Evolutionary conservation across 1,140 invertebrate genomes (phyloP).

Genomic region (Drosophila repleta): DNA sequence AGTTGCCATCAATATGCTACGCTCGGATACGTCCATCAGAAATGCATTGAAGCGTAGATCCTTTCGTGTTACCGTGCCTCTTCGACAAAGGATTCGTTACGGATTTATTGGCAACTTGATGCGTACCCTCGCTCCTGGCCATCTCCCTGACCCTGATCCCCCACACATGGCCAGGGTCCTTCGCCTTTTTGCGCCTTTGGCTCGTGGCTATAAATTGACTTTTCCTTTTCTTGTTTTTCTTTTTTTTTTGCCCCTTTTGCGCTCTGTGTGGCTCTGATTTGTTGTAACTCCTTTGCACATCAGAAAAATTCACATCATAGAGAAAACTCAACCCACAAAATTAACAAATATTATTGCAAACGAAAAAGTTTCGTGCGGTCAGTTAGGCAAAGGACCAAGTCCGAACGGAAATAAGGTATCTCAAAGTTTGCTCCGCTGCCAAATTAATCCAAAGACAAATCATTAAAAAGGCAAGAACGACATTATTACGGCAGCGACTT

Average conservation of each 20-base stretch:
- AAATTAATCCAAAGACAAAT: slow-evolving; percentile 72
- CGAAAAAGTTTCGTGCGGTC: slow-evolving; percentile 59
- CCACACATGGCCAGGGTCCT: slow-evolving; percentile 1
- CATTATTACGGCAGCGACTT: slow-evolving; percentile 48
- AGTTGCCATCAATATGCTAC: slow-evolving; percentile 82
- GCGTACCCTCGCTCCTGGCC: slow-evolving; percentile 34
- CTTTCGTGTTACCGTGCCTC: slow-evolving; percentile 65
- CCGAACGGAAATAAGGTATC: slow-evolving; percentile 56
- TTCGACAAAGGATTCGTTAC: slow-evolving; percentile 78
- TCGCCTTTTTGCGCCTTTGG: slow-evolving; percentile 26
- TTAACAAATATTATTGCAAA: slow-evolving; percentile 36
- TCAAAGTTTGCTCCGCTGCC: slow-evolving; percentile 30
- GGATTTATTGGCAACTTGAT: slow-evolving; percentile 77
- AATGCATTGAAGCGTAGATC: slow-evolving; percentile 81
- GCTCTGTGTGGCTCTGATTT: slow-evolving; percentile 45
- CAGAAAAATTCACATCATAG: not conserved
- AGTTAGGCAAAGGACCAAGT: slow-evolving; percentile 49
- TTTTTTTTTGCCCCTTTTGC: not conserved
- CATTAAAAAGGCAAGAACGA: slow-evolving; percentile 34
- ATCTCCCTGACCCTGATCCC: slow-evolving; percentile 8
- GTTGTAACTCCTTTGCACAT: slow-evolving; percentile 20
- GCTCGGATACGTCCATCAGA: slow-evolving; percentile 82
- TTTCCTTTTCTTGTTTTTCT: slow-evolving; percentile 28
- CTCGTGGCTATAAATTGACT: slow-evolving; percentile 77
- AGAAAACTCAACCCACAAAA: slow-evolving; percentile 5